phyloP scores from a whole-genome alignment of 2,113 vertebrate species.

The Cebidichthys violaceus region DNA sequence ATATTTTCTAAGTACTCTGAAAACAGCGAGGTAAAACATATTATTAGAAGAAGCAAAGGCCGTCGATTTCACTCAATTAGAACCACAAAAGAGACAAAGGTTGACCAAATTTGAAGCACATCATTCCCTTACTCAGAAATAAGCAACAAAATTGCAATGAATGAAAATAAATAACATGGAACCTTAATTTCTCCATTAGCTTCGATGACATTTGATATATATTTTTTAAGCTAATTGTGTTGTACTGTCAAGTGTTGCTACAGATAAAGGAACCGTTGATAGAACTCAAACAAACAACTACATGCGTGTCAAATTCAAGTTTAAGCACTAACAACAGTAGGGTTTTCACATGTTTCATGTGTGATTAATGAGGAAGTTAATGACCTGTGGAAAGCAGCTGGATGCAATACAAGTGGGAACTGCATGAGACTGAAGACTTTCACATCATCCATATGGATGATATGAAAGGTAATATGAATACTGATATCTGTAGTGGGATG shows the following conservation, averaged over 20 bases:
- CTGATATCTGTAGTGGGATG: constrained; percentile 1
- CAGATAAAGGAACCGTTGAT: background rate
- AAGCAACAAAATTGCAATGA: background rate
- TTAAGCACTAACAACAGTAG: background rate
- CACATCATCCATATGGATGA: background rate
- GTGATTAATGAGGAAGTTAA: constrained; percentile 58
- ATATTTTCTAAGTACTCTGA: background rate
- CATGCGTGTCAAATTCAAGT: background rate
- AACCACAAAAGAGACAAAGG: background rate
- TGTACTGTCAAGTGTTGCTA: background rate
- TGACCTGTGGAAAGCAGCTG: constrained; percentile 45
- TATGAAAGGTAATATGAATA: background rate
- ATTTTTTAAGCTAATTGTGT: background rate
- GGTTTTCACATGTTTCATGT: constrained; percentile 3
- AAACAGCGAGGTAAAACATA: background rate
- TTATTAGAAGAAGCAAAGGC: background rate
- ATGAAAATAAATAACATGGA: background rate
- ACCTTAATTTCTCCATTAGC: background rate
- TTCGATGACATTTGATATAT: background rate
- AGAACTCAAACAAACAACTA: constrained; percentile 7
- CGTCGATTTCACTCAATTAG: background rate
- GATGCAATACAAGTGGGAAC: constrained; percentile 35
- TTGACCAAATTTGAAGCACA: background rate
- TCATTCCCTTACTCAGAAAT: background rate
- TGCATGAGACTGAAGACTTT: background rate